Percentiles rank a stretch among this genome's conserved stretches.
Conservation (phyloP, 2,113 vertebrate species). For the Cyanoderma ruficeps region DNA sequence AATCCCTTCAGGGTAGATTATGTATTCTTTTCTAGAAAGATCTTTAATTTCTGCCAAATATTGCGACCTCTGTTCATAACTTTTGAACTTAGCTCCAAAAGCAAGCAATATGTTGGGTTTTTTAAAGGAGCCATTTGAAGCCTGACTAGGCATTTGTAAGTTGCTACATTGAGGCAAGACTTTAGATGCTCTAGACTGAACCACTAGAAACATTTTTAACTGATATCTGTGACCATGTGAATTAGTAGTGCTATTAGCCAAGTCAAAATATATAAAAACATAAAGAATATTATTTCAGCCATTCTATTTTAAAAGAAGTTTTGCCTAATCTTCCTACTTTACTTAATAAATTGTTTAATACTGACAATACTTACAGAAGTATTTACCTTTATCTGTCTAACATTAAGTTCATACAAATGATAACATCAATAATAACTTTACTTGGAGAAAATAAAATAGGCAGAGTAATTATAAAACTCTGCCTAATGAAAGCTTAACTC, state of each 20-base stretch:
- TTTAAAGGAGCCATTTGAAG: not conserved
- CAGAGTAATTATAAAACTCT: constrained; percentile 41
- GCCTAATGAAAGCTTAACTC: not conserved
- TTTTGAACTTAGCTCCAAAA: not conserved
- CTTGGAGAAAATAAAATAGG: constrained; percentile 27
- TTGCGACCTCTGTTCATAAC: not conserved
- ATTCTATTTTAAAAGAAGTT: not conserved
- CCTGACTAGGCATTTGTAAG: not conserved
- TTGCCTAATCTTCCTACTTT: not conserved
- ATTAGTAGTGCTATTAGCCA: not conserved
- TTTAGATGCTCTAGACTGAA: not conserved
- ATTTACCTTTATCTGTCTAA: constrained; percentile 52
- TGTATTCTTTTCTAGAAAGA: not conserved
- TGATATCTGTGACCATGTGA: not conserved
- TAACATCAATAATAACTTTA: constrained; percentile 39
- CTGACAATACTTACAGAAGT: not conserved
- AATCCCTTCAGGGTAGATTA: not conserved
- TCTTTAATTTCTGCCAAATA: not conserved
- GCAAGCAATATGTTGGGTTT: rapidly evolving
- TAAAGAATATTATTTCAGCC: not conserved
- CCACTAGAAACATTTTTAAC: not conserved
- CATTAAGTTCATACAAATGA: not conserved
- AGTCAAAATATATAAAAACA: not conserved
- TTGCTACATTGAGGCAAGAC: not conserved
- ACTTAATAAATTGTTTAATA: not conserved